Percentiles rank a stretch among this genome's conserved stretches.
Evolutionary conservation across 2,888 invertebrate species (phyloP).

Genomic region (Atrina japonica): DNA sequence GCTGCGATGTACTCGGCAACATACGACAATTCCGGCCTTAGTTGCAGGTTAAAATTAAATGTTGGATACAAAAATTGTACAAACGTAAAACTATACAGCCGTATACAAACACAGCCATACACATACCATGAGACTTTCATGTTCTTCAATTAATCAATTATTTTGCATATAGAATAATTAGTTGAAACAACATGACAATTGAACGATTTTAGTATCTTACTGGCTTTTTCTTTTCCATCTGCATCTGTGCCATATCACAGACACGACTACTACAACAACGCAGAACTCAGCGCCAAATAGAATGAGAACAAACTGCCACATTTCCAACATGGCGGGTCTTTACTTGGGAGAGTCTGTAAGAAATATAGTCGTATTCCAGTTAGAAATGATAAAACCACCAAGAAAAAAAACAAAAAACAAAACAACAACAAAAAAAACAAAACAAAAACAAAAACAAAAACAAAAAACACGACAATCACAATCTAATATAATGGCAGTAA

Average conservation of each 20-base stretch:
- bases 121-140: too few species aligned
- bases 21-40: too few species aligned
- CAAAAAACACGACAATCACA: not conserved
- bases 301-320: slow-evolving; percentile 28
- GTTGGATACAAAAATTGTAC: too few species aligned
- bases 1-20: too few species aligned
- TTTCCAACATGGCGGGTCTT: slow-evolving; percentile 12
- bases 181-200: too few species aligned
- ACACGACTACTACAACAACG: slow-evolving; percentile 7
- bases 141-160: too few species aligned
- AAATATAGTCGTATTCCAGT: not conserved
- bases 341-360: not conserved
- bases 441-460: not conserved
- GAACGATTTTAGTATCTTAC: too few species aligned
- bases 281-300: slow-evolving; percentile 6
- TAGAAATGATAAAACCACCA: not conserved
- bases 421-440: not conserved
- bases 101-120: too few species aligned
- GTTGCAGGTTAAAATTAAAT: too few species aligned
- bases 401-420: not conserved
- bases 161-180: too few species aligned
- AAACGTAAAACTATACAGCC: too few species aligned
- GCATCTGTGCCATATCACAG: slow-evolving; percentile 8
- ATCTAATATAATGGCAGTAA: too few species aligned
- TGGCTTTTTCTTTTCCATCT: not conserved